Base-by-base conservation (phyloP, 2,797 vertebrate genomes). In the Semaprochilodus insignis region DNA sequence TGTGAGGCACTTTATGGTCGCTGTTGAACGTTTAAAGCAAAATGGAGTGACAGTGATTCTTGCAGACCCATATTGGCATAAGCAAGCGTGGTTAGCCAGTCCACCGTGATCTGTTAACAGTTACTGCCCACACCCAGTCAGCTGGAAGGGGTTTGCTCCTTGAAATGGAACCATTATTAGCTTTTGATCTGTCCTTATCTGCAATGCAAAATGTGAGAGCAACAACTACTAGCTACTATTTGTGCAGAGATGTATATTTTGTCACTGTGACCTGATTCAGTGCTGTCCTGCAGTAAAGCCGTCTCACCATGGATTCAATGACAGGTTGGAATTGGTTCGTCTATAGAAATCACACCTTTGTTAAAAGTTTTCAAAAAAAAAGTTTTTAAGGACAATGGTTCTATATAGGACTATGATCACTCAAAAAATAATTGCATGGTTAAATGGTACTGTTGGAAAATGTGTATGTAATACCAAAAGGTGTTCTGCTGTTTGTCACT, bases 101-200 rank as follows among this genome's bases (percentile, higher is more conserved):
- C 55, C 54, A 25, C 54, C 10, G n/a, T 74, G 73, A 74, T 74
- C 73, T 73, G 71, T 73, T 74, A 59, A 19, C 31, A 44, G 36
- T 59, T 60, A 60, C 73, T 74, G 40, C 21, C 27, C 44, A 25
- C 70, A 25, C 70, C 14, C 51, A 19, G 48, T 8, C 34, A 74
- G 57, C 36, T 36, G 59, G 79, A 36, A 48, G 48, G 19, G 44
- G 17, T 73, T 54, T 62, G 19, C 25, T 65, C 21, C 8, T 57
- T 36, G 72, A 74, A 59, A 60, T 60, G 73, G 31, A 74, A 15
- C 73, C 54, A 44, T 59, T 5, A 36, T 74, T 59, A 60, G 73
- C 73, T 57, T 74, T 59, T 74, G 54, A 60, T 74, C 54, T 40
- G 31, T 59, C 21, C 34, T 44, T 59, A 74, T 60, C 54, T 74